Base-by-base conservation (phyloP, 2,888 invertebrate genomes). In the Bembecia ichneumoniformis region DNA sequence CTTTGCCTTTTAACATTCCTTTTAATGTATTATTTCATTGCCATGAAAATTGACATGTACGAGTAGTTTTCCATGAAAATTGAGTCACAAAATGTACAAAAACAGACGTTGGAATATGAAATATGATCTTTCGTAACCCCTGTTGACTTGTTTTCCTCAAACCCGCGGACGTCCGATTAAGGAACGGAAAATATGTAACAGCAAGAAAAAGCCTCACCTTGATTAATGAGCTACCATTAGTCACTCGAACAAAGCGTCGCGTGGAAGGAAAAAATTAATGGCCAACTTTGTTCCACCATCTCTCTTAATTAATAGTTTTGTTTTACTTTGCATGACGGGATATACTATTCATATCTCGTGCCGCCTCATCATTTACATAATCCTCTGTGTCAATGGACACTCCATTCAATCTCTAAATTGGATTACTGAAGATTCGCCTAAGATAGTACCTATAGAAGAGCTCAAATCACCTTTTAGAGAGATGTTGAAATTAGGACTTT, bases 201-300 rank as follows among this genome's bases (percentile, higher is more conserved):
- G 52, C 50, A 50, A 50, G 52, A 52, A 51, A 51, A 52, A 46
- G 28, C 46, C 43, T 44, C 16, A 15, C 17, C 47, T 52, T 63
- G 64, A 69, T 62, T 64, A 66, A 69, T 60, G 62, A 62, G 57
- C 51, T 45, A 50, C 52, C 62, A 64, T 70, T 63, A 63, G 59
- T 65, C 59, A 62, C 58, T 56, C 54, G 55, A 59, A 62, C 61
- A 59, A 59, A 60, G 62, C 53, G 60, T 55, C 60, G 60, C 51
- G 49, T 16, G 44, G 14, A 7, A 44, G 13, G 44, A 55, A 58
- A 49, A 57, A 58, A 57, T 55, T 55, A 57, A 58, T 55, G 55
- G 59, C 43, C 54, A 62, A 59, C 55, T 58, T 56, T 60, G 53
- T 51, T 17, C 51, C 51, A 55, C 55, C 54, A 59, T 57, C 58